phyloP scores from a whole-genome alignment of 2,113 vertebrate genomes.

The Anser cygnoides region DNA sequence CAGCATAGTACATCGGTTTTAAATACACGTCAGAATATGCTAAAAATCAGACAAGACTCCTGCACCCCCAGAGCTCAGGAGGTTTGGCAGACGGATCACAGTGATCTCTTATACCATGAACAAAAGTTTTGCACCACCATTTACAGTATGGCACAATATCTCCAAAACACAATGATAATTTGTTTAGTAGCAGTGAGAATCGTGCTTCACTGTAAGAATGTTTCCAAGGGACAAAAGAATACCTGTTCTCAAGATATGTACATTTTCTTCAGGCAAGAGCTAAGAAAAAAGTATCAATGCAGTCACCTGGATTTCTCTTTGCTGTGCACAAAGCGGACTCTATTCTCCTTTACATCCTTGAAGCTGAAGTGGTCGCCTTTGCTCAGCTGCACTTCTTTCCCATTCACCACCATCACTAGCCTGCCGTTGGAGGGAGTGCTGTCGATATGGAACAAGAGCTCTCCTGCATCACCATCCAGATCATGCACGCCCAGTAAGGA shows the following conservation, averaged over 20 bases:
- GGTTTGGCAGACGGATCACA: background rate
- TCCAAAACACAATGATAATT: background rate
- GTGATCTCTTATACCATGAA: background rate
- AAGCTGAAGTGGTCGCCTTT: conserved; percentile 79
- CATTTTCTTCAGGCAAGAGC: background rate
- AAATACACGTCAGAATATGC: background rate
- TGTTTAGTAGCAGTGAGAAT: background rate
- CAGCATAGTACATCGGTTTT: background rate
- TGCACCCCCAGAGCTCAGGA: background rate
- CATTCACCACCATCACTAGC: conserved; percentile 65
- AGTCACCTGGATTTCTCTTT: conserved; percentile 84
- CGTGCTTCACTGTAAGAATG: rapidly evolving
- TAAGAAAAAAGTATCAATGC: background rate
- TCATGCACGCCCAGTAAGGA: conserved; percentile 75
- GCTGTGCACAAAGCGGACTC: conserved; percentile 83
- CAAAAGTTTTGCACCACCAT: background rate
- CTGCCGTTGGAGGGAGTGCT: conserved; percentile 81
- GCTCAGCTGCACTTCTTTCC: conserved; percentile 66
- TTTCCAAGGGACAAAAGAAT: background rate
- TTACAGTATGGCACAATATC: rapidly evolving
- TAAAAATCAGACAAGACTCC: background rate
- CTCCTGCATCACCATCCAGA: conserved; percentile 43
- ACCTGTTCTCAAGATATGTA: rapidly evolving
- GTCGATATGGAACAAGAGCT: conserved; percentile 77
- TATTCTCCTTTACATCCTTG: conserved; percentile 76